These are phyloP conservation scores for Anoplius nigerrimus DNA, from an alignment of 2,888 invertebrate genomes.

Conservation along the genomic window DNA sequence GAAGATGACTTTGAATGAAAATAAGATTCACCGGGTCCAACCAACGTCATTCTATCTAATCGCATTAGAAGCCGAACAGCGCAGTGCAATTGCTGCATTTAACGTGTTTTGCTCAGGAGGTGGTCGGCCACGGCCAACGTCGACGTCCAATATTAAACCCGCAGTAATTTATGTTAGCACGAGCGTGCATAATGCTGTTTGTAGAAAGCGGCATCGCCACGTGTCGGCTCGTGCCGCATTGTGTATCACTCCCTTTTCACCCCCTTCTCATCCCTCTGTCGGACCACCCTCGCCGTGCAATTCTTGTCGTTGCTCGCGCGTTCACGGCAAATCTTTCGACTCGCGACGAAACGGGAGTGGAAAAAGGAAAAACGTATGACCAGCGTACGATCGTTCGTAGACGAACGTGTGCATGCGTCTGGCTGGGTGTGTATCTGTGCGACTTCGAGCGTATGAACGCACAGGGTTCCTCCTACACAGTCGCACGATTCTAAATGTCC, in stretches of 20 bases:
- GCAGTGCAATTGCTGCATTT: conserved; percentile 44
- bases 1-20: no score
- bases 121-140: conserved; percentile 61
- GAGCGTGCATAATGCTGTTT: conserved; percentile 74
- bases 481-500: conserved; percentile 13
- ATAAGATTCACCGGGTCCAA: no score
- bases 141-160: conserved; percentile 71
- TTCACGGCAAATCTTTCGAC: no score
- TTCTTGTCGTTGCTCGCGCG: not conserved
- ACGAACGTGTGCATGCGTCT: no score
- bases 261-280: conserved; percentile 31
- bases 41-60: no score
- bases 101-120: conserved; percentile 65
- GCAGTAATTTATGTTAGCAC: conserved; percentile 74
- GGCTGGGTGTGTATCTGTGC: no score
- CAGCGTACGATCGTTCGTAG: no score
- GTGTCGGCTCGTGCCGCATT: conserved; percentile 70
- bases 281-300: conserved; percentile 1
- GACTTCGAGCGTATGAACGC: no score
- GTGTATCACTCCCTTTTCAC: conserved; percentile 51
- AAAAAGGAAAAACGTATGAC: no score
- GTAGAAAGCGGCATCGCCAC: conserved; percentile 67
- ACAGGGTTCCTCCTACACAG: not conserved
- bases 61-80: not conserved
- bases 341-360: no score